Percentiles rank a stretch among this genome's conserved stretches.
Conservation (phyloP, 2,888 invertebrate genomes). For the Papilio gigon region DNA sequence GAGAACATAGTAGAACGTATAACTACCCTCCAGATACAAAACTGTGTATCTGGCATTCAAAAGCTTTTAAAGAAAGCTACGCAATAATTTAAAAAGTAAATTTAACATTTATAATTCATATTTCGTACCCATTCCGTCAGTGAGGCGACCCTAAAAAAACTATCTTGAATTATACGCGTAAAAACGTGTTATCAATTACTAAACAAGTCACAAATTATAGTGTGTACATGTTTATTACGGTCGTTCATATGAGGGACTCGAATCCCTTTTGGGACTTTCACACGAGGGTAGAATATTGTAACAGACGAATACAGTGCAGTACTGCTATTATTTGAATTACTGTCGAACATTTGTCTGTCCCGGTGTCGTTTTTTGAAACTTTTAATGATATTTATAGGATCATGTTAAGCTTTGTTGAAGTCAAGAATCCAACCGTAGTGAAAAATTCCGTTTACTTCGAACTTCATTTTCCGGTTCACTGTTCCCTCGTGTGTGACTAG, state of each 20-base stretch:
- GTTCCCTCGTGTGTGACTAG: not conserved
- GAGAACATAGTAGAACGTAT: too few relatives aligned
- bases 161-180: not conserved
- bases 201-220: slow-evolving; percentile 5
- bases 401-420: too few relatives aligned
- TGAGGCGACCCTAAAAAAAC: not conserved
- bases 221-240: slow-evolving; percentile 12
- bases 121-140: not conserved
- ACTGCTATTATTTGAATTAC: not conserved
- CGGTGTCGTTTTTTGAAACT: too few relatives aligned
- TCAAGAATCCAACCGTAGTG: too few relatives aligned
- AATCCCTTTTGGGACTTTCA: not conserved
- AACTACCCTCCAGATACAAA: too few relatives aligned
- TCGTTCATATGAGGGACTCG: not conserved
- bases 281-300: not conserved
- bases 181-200: slow-evolving; percentile 20
- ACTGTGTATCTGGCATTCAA: too few relatives aligned
- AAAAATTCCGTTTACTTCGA: too few relatives aligned
- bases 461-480: not conserved
- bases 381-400: too few relatives aligned
- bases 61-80: too few relatives aligned
- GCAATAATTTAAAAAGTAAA: too few relatives aligned
- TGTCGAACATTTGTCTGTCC: not conserved
- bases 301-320: not conserved
- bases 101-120: too few relatives aligned